Conservation (phyloP, 2,113 vertebrate genomes). For the Ictalurus furcatus region DNA sequence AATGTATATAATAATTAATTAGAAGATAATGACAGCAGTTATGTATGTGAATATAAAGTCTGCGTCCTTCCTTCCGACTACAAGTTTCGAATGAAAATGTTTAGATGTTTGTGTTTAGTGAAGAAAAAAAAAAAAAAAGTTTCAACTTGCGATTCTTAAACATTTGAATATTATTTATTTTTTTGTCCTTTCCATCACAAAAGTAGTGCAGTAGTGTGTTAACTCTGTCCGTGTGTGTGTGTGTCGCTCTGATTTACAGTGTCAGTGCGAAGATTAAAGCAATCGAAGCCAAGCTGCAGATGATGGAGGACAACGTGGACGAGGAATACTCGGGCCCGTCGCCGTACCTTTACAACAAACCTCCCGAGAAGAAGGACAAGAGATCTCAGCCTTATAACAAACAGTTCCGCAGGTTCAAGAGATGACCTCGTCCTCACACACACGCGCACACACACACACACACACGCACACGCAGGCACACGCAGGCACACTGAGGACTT, state of each 20-base stretch:
- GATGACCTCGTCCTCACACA: conserved; percentile 69
- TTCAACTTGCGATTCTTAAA: too few species aligned
- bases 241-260: conserved; percentile 9
- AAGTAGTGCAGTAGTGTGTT: background rate
- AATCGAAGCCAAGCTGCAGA: conserved; percentile 98
- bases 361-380: conserved; percentile 83
- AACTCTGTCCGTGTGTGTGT: conserved; percentile 8
- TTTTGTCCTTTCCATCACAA: background rate
- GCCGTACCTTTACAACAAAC: conserved; percentile 92
- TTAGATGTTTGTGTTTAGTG: too few species aligned
- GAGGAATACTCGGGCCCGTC: conserved; percentile 85
- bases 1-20: background rate
- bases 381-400: conserved; percentile 90
- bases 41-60: background rate
- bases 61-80: background rate
- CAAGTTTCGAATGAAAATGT: background rate
- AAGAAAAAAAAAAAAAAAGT: too few species aligned
- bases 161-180: background rate
- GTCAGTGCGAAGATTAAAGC: conserved; percentile 96
- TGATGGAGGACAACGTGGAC: conserved; percentile 98
- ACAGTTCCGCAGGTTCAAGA: conserved; percentile 73
- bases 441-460: background rate
- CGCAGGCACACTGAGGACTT: background rate
- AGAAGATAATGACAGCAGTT: background rate
- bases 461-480: background rate